These are phyloP conservation scores for Pristionchus entomophagus DNA, from an alignment of 2,888 invertebrate genomes.

Conservation along the genomic window DNA sequence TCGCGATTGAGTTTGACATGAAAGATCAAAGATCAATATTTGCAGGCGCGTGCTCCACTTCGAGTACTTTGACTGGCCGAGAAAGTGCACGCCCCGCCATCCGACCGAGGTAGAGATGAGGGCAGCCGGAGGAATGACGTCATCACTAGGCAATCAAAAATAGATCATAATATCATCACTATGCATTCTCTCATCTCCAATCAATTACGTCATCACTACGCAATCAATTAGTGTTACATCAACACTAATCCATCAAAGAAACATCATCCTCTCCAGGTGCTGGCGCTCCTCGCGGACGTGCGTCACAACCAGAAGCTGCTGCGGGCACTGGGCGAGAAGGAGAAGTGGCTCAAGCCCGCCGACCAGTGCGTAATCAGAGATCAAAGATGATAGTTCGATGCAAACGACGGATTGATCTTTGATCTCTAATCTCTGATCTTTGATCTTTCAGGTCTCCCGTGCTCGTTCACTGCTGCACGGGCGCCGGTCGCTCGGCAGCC, in stretches of 20 bases:
- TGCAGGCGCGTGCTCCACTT: conserved; percentile 28
- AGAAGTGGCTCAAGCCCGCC: not conserved
- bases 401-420: too few relatives aligned
- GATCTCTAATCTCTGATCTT: too few relatives aligned
- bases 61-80: conserved; percentile 37
- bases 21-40: too few relatives aligned
- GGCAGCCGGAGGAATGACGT: too few relatives aligned
- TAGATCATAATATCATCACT: not conserved
- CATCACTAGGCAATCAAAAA: too few relatives aligned
- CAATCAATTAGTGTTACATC: too few relatives aligned
- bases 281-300: not conserved
- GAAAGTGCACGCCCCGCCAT: not conserved
- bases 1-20: too few relatives aligned
- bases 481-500: conserved; percentile 62
- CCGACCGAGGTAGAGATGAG: conserved; percentile 16
- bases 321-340: not conserved
- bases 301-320: not conserved
- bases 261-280: not conserved
- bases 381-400: too few relatives aligned
- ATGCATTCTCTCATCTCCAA: not conserved
- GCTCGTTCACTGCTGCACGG: conserved; percentile 64
- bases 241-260: too few relatives aligned
- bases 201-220: too few relatives aligned
- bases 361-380: not conserved
- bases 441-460: conserved; percentile 57